Base-by-base conservation (phyloP, 2,888 invertebrate species). In the Epicampocera succincta region DNA sequence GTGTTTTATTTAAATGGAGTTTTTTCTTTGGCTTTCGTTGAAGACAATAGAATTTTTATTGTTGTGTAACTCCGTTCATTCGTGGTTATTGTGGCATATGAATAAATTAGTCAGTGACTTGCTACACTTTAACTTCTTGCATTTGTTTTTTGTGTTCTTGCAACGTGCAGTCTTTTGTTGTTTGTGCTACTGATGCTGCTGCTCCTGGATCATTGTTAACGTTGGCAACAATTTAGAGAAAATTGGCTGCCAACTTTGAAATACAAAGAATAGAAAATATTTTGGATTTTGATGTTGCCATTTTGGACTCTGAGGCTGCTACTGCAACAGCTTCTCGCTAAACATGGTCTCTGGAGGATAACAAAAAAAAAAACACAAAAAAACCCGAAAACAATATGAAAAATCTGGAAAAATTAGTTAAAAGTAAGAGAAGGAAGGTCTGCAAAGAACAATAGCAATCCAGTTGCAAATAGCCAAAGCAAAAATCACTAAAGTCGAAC, bases 101-200 rank as follows among this genome's bases (percentile, higher is more conserved):
- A 73, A 77, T 81, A 77, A 77, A 81, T 81, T 73, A 76, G 72
- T 68, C 76, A 81, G 73, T 69, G 69, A 77, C 77, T 82, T 66
- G 77, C 68, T 69, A 77, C 73, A 78, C 63, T 78, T 78, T 76
- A 69, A 68, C 54, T 72, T 44, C 71, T 58, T 76, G 58, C 19
- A 29, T 69, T 63, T 12, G 12, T 33, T 21, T 56, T 1, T 61
- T 12, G 9, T 0, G 44, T 42, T 42, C 52, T 42, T 52, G 17
- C 17, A 52, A 19, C 19, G 63, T 73, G 42, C 17, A 42, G 13
- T 44, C 25, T 19, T 50, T 19, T 12, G 25, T 17, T 29, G 48
- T 54, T 54, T 58, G n/a, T 58, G 5, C 25, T 74, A 13, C 40
- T 25, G 56, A 40, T 52, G 69, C n/a, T 69, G 5, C 17, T 74